Conservation (phyloP, 2,797 vertebrate genomes). For the Gadopsis bispinosus region DNA sequence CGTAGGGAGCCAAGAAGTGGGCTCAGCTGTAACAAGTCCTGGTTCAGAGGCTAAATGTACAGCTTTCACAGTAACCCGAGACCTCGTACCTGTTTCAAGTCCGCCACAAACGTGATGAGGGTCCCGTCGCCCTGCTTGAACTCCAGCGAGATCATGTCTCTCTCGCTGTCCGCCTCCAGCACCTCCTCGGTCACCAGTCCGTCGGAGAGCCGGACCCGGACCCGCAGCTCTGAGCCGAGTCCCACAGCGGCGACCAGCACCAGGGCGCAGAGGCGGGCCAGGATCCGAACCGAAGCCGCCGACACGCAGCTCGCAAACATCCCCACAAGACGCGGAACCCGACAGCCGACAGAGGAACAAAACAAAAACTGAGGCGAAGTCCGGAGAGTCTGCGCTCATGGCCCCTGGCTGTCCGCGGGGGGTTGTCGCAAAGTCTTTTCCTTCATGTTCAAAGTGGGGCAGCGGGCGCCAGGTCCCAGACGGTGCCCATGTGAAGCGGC, state of each 20-base stretch:
- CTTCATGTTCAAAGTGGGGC: slow-evolving; percentile 49
- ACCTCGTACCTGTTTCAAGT: slow-evolving; percentile 92
- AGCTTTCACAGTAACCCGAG: neutral
- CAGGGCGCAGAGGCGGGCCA: slow-evolving; percentile 72
- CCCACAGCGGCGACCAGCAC: slow-evolving; percentile 67
- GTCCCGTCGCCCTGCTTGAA: slow-evolving; percentile 93
- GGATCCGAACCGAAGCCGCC: slow-evolving; percentile 68
- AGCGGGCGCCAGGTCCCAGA: no score
- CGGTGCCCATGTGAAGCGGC: no score
- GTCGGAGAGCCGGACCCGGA: slow-evolving; percentile 91
- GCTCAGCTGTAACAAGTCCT: neutral
- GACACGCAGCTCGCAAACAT: slow-evolving; percentile 81
- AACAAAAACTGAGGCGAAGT: slow-evolving; percentile 46
- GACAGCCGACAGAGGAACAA: slow-evolving; percentile 57
- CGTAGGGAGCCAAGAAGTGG: neutral
- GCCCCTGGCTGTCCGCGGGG: slow-evolving; percentile 46
- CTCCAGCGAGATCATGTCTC: slow-evolving; percentile 91
- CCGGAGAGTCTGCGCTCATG: slow-evolving; percentile 65
- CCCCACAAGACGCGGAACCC: slow-evolving; percentile 73
- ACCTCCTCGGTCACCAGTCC: slow-evolving; percentile 94
- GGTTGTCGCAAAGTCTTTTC: slow-evolving; percentile 47
- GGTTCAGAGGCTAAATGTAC: neutral
- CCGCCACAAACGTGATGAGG: slow-evolving; percentile 91
- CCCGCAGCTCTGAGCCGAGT: slow-evolving; percentile 89
- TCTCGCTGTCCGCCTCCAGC: slow-evolving; percentile 92